Evolutionary conservation across 2,797 vertebrate genomes (phyloP), one percentile per base, ranked within the genome.

Genomic region (Salarias fasciatus): DNA sequence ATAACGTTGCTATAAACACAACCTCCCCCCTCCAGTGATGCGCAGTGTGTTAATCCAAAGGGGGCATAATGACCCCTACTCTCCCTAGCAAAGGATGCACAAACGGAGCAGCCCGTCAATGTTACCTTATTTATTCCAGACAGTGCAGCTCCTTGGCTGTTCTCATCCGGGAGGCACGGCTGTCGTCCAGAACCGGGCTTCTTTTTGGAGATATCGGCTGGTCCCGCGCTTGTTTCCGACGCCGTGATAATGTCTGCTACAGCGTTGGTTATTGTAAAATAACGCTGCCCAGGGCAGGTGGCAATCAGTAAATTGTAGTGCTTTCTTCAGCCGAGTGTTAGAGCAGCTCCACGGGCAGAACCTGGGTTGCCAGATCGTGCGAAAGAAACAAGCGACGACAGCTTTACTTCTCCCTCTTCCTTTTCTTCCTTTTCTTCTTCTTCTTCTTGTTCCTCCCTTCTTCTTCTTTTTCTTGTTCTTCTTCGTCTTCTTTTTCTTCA

Each of bases 111-210:
- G 59, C 64, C 59, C 42, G 47, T 53, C 24, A 43, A 60, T 68
- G 65, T 84, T 88, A 90, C 90, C 86, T 82, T 86, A 43, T 88
- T 67, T 72, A 69, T 24, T 24, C 18, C 18, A 24, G 18, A 18
- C 18, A 24, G 18, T 24, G 18, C 18, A 24, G 18, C 18, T 24
- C 18, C 18, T 24, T 24, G 18, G 18, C 18, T 18, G 18, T 18
- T 24, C 18, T 24, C 18, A 24, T 24, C 18, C 18, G 18, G 18
- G 18, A 18, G 18, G 24, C 18, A 18, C 18, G 18, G 18, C 18
- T 24, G 18, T 24, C 18, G 18, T 24, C n/a, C 18, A 24, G 18
- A 24, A 2, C 18, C 18, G 18, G 18, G 18, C 18, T 18, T 24
- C 28, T 48, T 11, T 62, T 44, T 28, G 18, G 4, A 43, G 47